A percentile compares a stretch with the other conserved stretches of the same genome.
phyloP scores from a whole-genome alignment of 2,888 invertebrate genomes.

The Dascillus cervinus region DNA sequence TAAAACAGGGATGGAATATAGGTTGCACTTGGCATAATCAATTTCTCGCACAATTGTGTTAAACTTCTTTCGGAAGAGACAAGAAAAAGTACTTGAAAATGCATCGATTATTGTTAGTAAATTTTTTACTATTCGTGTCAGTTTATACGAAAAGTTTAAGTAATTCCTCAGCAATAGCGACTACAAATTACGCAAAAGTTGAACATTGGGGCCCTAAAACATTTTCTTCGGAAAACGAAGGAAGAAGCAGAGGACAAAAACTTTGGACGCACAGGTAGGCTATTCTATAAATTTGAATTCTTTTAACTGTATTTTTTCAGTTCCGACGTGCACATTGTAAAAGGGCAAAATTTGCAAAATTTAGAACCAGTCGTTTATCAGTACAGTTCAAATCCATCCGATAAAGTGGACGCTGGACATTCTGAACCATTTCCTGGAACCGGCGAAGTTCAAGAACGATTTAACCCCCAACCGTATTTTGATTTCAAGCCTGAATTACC shows the following conservation, averaged over 20 bases:
- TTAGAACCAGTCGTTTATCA: conserved; percentile 19
- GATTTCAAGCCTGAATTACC: conserved; percentile 23
- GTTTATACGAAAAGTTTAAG: neutral
- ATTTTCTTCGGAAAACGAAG: conserved; percentile 18
- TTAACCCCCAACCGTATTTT: conserved; percentile 38
- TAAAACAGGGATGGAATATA: conserved; percentile 27
- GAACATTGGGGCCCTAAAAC: conserved; percentile 29
- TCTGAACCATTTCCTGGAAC: conserved; percentile 26
- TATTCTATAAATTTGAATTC: conserved; percentile 8
- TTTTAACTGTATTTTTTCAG: conserved; percentile 21
- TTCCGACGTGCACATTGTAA: conserved; percentile 28
- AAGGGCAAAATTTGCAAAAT: conserved; percentile 28
- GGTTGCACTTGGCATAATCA: conserved; percentile 20
- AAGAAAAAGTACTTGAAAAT: too few relatives aligned
- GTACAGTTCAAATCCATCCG: conserved; percentile 9
- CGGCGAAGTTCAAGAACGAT: conserved; percentile 39
- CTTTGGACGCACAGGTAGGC: conserved; percentile 35
- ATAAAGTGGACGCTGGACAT: conserved; percentile 16
- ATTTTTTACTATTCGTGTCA: neutral
- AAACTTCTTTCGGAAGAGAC: too few relatives aligned
- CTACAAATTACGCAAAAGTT: conserved; percentile 37
- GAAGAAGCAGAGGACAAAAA: conserved; percentile 29
- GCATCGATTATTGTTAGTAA: too few relatives aligned
- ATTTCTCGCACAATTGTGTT: too few relatives aligned
- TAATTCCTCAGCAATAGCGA: conserved; percentile 4